These are phyloP conservation scores for Parazoanthus atlanticus DNA, from an alignment of 92 coral and sea anemone species.

Conservation along the genomic window DNA sequence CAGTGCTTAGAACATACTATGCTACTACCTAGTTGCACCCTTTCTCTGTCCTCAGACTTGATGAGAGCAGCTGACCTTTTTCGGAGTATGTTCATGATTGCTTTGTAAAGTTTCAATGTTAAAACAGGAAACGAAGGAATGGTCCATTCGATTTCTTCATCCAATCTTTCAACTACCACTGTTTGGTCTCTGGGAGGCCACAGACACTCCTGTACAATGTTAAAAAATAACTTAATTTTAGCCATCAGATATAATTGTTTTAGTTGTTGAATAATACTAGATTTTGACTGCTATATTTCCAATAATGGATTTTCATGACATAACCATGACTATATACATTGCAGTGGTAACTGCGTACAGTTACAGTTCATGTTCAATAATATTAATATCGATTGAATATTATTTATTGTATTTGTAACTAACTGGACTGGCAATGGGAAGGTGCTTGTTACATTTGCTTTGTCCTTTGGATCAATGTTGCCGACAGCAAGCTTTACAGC, in stretches of 20 bases:
- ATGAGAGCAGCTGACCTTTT: not conserved
- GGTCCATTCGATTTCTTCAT: constrained; percentile 35
- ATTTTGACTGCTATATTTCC: no score
- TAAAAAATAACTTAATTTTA: not conserved
- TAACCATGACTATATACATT: no score
- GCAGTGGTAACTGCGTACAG: no score
- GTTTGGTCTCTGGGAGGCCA: constrained; percentile 17
- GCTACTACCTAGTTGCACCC: not conserved
- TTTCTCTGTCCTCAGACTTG: constrained; percentile 2
- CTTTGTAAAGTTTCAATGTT: constrained; percentile 15
- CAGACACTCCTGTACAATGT: constrained; percentile 25
- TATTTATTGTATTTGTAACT: not conserved
- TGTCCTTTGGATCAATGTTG: constrained; percentile 33
- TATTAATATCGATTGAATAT: not conserved
- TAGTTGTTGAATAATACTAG: no score
- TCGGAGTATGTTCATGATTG: not conserved
- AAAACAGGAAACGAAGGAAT: constrained; percentile 38
- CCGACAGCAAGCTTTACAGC: constrained; percentile 42
- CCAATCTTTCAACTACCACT: not conserved
- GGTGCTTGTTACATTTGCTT: not conserved
- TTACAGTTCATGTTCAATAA: not conserved
- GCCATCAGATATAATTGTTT: no score
- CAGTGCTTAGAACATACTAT: constrained; percentile 44
- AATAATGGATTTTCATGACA: no score
- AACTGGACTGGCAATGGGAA: constrained; percentile 30